A percentile compares a stretch with the other conserved stretches of the same genome.
Evolutionary conservation across 2,797 vertebrate species (phyloP).

Genomic region (Sebastes hubbsi): DNA sequence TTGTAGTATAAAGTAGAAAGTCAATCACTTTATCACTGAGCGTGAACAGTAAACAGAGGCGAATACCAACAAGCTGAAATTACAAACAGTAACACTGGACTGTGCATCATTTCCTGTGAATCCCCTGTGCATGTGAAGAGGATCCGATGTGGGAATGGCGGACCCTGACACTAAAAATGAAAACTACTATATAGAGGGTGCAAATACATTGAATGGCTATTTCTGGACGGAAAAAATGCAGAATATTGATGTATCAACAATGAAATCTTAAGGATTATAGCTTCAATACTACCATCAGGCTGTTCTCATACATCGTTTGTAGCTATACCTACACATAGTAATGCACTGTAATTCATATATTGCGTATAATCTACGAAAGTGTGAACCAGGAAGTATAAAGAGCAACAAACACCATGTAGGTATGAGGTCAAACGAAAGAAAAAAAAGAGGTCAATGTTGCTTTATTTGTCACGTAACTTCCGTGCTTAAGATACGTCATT

Average conservation of each 20-base stretch:
- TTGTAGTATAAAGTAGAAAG: not conserved
- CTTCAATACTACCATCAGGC: too few relatives aligned
- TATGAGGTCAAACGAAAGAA: too few relatives aligned
- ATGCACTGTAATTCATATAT: not conserved
- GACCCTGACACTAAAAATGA: not conserved
- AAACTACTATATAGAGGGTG: not conserved
- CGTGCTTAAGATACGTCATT: too few relatives aligned
- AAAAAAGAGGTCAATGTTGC: too few relatives aligned
- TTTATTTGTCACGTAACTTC: too few relatives aligned
- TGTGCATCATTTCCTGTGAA: not conserved
- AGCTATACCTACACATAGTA: too few relatives aligned
- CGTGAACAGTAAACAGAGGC: not conserved
- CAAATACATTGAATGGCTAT: not conserved
- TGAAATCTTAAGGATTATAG: too few relatives aligned
- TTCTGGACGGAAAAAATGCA: not conserved
- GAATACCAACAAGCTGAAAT: not conserved
- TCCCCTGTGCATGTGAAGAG: not conserved
- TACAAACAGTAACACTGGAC: not conserved
- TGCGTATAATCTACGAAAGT: accelerated
- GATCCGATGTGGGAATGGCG: not conserved
- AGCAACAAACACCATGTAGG: too few relatives aligned
- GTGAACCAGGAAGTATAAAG: too few relatives aligned
- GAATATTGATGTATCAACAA: too few relatives aligned
- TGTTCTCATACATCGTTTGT: too few relatives aligned
- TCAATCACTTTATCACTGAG: not conserved